phyloP scores from a whole-genome alignment of 2,113 vertebrate species.

The Macrotus californicus region DNA sequence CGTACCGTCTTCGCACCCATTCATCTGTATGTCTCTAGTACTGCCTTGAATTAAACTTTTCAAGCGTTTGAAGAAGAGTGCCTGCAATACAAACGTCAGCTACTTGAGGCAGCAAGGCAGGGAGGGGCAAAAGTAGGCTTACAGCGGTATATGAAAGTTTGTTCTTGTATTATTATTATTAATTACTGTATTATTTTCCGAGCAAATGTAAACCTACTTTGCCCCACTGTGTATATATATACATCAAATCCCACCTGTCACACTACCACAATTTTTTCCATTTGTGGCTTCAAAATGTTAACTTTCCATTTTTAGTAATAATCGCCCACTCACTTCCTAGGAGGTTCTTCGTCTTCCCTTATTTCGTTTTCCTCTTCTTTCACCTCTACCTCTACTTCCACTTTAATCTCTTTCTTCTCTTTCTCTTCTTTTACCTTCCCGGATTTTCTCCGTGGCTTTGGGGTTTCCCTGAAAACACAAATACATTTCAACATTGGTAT shows the following conservation, averaged over 20 bases:
- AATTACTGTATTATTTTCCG: neutral
- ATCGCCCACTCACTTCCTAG: conserved; percentile 89
- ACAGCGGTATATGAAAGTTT: neutral
- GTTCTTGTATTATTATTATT: neutral
- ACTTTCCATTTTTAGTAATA: neutral
- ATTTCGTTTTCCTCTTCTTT: conserved; percentile 89
- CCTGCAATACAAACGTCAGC: neutral
- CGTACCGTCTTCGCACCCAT: neutral
- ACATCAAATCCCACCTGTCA: neutral
- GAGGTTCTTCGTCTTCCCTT: conserved; percentile 89
- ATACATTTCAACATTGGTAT: conserved; percentile 2
- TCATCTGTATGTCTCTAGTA: neutral
- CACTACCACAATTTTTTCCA: neutral
- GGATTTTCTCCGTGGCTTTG: conserved; percentile 88
- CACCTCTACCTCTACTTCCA: conserved; percentile 88
- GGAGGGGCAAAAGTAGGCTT: neutral
- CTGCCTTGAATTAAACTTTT: neutral
- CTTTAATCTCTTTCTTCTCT: conserved; percentile 85
- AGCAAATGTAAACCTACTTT: neutral
- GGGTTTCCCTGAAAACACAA: conserved; percentile 82
- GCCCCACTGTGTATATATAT: neutral
- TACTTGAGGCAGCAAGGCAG: neutral
- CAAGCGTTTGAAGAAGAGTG: neutral
- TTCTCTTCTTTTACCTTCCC: conserved; percentile 88
- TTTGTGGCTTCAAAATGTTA: neutral